These are phyloP conservation scores for Lycaena phlaeas DNA, from an alignment of 2,888 invertebrate species.

Conservation along the genomic window DNA sequence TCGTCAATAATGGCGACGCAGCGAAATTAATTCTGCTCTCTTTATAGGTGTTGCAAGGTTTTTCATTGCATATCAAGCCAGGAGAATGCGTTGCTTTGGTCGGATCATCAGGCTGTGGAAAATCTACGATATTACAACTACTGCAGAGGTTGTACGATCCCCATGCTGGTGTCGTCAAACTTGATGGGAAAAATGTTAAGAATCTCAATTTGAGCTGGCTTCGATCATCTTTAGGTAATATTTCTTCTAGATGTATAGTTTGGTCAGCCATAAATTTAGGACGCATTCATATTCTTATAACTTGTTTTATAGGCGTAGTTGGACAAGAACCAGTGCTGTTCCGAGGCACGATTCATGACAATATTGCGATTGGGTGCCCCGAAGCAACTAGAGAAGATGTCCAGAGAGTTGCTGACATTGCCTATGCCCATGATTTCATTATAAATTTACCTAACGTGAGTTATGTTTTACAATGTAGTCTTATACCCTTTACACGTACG, in stretches of 20 bases:
- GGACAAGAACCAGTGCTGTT: constrained; percentile 92
- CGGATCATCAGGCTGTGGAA: constrained; percentile 85
- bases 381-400: constrained; percentile 78
- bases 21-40: too few species aligned
- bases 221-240: constrained; percentile 78
- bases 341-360: constrained; percentile 82
- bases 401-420: constrained; percentile 79
- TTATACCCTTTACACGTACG: too few species aligned
- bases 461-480: too few species aligned
- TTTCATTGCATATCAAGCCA: constrained; percentile 75
- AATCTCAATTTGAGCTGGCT: constrained; percentile 83
- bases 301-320: constrained; percentile 80
- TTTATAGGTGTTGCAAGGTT: constrained; percentile 76
- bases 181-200: constrained; percentile 78
- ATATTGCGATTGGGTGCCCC: constrained; percentile 80
- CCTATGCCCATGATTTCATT: constrained; percentile 85
- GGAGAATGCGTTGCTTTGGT: constrained; percentile 83
- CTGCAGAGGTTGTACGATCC: constrained; percentile 83
- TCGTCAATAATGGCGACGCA: too few species aligned
- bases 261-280: not conserved
- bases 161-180: constrained; percentile 62
- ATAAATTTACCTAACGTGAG: constrained; percentile 77
- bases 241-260: not conserved
- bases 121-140: constrained; percentile 84
- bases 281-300: not conserved